phyloP scores from a whole-genome alignment of 2,113 vertebrate genomes.

The Rhodinocichla rosea region DNA sequence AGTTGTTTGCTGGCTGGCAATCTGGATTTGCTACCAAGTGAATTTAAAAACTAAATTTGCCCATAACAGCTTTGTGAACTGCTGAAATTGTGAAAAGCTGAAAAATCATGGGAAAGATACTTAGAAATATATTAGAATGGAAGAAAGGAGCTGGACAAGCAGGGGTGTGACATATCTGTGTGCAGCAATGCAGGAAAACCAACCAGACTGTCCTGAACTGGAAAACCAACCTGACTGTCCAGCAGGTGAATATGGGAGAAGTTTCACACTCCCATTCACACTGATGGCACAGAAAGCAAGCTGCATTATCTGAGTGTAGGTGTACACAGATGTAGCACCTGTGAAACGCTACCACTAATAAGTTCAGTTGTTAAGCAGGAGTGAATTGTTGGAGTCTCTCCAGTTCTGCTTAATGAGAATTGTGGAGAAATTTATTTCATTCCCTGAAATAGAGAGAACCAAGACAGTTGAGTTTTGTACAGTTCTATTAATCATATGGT shows the following conservation, averaged over 20 bases:
- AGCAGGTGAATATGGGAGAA: background rate
- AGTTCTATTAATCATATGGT: background rate
- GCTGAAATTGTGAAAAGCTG: background rate
- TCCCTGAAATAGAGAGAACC: background rate
- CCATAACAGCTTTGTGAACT: background rate
- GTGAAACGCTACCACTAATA: background rate
- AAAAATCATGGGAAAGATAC: background rate
- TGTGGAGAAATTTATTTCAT: background rate
- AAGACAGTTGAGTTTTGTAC: background rate
- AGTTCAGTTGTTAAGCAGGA: background rate
- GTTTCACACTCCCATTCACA: background rate
- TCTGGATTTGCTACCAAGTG: background rate
- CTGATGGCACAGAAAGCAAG: background rate
- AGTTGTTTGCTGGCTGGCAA: background rate
- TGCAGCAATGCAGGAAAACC: background rate
- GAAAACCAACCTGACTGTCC: background rate
- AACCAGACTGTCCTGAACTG: background rate
- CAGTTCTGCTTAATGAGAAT: background rate
- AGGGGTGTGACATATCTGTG: fast-evolving
- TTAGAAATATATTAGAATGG: background rate
- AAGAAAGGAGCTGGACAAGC: background rate
- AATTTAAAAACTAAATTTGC: background rate
- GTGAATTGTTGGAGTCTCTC: background rate
- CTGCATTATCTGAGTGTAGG: background rate
- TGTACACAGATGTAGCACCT: background rate